These are phyloP conservation scores for Volucella bombylans DNA, from an alignment of 2,888 invertebrate species.

Conservation along the genomic window DNA sequence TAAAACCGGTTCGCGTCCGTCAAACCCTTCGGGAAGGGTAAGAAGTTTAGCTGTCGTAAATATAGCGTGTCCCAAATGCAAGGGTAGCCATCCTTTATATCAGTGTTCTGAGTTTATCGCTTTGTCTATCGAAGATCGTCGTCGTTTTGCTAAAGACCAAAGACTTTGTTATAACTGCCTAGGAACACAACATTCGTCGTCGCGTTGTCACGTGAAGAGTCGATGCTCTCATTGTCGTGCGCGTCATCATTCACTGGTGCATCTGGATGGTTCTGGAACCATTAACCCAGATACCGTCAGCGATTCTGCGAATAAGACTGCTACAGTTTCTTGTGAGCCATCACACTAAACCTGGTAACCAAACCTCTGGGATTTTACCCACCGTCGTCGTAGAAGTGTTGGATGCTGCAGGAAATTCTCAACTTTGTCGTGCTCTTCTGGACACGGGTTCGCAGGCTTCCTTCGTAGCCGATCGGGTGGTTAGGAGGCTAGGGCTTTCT, in stretches of 20 bases:
- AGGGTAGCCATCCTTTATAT: neutral
- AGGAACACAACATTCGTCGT: conserved; percentile 29
- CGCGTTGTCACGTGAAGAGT: conserved; percentile 5
- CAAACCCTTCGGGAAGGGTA: no score
- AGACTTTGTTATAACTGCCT: conserved; percentile 24
- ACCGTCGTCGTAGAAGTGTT: conserved; percentile 21
- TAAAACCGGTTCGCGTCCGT: neutral
- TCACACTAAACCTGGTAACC: neutral
- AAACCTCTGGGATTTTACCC: conserved; percentile 4
- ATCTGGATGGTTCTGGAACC: neutral
- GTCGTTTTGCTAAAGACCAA: conserved; percentile 20
- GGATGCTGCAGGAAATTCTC: conserved; percentile 6
- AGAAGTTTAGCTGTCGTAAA: no score
- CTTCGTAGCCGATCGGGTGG: conserved; percentile 23
- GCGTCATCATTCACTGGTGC: conserved; percentile 29
- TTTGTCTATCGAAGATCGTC: conserved; percentile 1
- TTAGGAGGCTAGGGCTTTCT: conserved; percentile 15
- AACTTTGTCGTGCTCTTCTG: conserved; percentile 1
- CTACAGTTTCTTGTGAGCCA: neutral
- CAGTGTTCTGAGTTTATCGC: conserved; percentile 2
- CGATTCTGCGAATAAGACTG: neutral
- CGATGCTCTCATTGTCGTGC: conserved; percentile 6
- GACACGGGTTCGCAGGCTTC: neutral
- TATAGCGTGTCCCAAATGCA: neutral
- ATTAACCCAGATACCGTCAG: neutral